A percentile compares a stretch with the other conserved stretches of the same genome.
These are phyloP conservation scores for Anniella stebbinsi DNA, from an alignment of 2,797 vertebrate species.

Conservation along the genomic window DNA sequence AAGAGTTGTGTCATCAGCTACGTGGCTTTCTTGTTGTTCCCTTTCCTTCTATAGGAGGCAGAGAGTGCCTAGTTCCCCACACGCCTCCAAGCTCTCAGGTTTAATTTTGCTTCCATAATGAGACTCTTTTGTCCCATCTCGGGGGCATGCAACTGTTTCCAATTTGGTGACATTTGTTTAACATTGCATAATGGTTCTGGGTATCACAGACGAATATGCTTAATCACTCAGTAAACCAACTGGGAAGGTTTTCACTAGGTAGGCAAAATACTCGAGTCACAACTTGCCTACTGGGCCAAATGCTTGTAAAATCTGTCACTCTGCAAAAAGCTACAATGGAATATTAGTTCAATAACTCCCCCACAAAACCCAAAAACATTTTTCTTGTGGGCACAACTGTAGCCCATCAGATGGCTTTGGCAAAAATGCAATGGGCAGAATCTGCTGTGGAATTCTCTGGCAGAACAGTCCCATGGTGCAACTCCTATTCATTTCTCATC, in stretches of 20 bases:
- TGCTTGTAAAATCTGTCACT: constrained; percentile 12
- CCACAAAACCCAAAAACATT: neutral
- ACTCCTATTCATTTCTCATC: neutral
- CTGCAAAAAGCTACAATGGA: neutral
- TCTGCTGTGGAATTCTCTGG: neutral
- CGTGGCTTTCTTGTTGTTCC: constrained; percentile 6
- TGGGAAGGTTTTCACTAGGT: constrained; percentile 43
- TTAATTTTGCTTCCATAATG: neutral
- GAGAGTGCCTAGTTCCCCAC: neutral
- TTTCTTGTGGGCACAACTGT: neutral
- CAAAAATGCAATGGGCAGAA: neutral
- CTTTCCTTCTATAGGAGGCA: neutral
- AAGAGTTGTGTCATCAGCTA: neutral
- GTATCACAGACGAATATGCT: constrained; percentile 49
- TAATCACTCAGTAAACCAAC: constrained; percentile 39
- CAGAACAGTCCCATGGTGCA: neutral
- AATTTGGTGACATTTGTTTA: constrained; percentile 51
- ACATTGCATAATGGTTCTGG: neutral
- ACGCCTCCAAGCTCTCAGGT: neutral
- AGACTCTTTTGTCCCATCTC: constrained; percentile 43
- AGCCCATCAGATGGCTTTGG: neutral
- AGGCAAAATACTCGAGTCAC: constrained; percentile 2
- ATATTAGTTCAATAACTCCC: neutral
- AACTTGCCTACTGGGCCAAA: constrained; percentile 45
- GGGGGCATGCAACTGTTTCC: constrained; percentile 13